Evolutionary conservation across 35 echinoderm and acorn worm species (phyloP).

Genomic region (Stichopus chloronotus): DNA sequence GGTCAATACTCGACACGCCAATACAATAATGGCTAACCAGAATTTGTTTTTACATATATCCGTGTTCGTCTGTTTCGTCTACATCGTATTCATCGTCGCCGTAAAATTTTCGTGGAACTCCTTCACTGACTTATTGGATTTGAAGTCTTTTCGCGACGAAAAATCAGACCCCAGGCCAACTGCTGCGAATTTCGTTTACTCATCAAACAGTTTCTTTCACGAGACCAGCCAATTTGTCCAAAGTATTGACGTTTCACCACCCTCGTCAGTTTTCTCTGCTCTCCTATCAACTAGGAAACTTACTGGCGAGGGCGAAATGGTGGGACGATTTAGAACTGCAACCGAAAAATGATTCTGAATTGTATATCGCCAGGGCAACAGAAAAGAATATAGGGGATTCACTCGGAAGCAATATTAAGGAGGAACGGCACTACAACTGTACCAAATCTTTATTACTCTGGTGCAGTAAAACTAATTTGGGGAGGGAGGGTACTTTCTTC

Average conservation of each 20-base stretch:
- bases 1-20: not conserved
- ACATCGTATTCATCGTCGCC: not conserved
- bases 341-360: too few species aligned
- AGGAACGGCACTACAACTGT: not conserved
- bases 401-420: too few species aligned
- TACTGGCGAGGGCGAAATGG: too few species aligned
- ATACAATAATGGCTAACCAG: slow-evolving; percentile 36
- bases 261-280: too few species aligned
- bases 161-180: not conserved
- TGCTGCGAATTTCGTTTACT: not conserved
- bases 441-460: not conserved
- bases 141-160: not conserved
- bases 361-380: too few species aligned
- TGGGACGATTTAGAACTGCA: too few species aligned
- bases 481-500: not conserved
- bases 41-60: slow-evolving; percentile 14
- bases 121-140: not conserved
- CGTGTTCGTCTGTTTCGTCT: not conserved
- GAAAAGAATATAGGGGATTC: too few species aligned
- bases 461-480: not conserved
- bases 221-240: too few species aligned
- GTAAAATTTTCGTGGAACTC: not conserved
- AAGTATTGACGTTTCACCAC: too few species aligned
- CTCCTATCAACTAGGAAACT: too few species aligned
- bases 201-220: too few species aligned